Evolutionary conservation across 92 coral and sea anemone genomes (phyloP), one percentile per base, ranked within the genome.

Genomic region (Scolanthus callimorphus): DNA sequence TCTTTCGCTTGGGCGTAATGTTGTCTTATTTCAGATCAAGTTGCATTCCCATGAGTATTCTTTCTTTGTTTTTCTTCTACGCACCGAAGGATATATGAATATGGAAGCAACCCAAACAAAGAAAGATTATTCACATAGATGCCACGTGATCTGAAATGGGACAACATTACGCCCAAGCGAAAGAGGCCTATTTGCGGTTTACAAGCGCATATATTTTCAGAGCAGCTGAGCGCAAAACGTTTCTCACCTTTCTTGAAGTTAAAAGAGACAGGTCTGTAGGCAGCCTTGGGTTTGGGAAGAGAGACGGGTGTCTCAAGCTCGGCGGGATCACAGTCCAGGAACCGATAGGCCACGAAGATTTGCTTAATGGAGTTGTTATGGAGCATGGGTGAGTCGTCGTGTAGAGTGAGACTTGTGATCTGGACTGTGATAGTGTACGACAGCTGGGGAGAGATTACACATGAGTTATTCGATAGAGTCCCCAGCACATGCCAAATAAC

Each of bases 271-370:
- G 96, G 80, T 60, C 70, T 74, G 57, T 80, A 12, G 3, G 90
- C 62, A 15, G 94, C 54, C 57, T 63, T 70, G 11, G 98, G 98
- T 60, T 92, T 92, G 31, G 91, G 98, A 22, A 92, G 77, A 41
- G 98, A 88, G 43, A 84, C 65, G 1, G 98, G 98, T 3, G 98
- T 92, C 60, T 92, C 98, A 43, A 92, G 78, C 1, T 88, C 96
- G 3, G 87, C 96, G 1, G 98, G 98, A 25, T 92, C 98, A 50
- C 84, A 92, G 63, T 92, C 88, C 25, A 92, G 84, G 55, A 92
- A 92, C 47, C 77, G 74, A 47, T 92, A 92, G 39, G 94, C 83
- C 1, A 92, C 87, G 63, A 88, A 92, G 56, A 92, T 58, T 38
- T 80, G 90, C 19, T 90, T 69, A 46, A 92, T 80, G 39, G 79